Base-by-base conservation (phyloP, 2,113 vertebrate species). In the Gymnorhina tibicen region DNA sequence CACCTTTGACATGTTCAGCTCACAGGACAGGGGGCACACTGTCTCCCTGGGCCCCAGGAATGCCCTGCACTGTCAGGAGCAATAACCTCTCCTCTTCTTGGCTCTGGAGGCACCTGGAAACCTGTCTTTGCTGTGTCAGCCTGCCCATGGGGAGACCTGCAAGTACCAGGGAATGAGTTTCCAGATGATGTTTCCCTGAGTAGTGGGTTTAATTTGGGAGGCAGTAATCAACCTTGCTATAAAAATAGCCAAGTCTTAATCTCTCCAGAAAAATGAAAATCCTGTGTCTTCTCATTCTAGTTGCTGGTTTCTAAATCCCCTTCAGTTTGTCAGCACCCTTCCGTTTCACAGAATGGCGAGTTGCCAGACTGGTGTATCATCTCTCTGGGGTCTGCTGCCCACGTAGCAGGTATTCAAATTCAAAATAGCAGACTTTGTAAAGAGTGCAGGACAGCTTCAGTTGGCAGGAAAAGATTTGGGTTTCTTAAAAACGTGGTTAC, bases 311-410 rank as follows among this genome's bases (percentile, higher is more conserved):
- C 91, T 78, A 67, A 86, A 86, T 86, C 56, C 32, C 41, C 49
- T 80, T 44, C 27, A 28, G 49, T 93, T 91, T 89, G 56, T 81
- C 86, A 93, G 70, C 67, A 92, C 52, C 64, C 63, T 93, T 95
- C 47, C 0, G 0, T 68, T 93, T 91, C 87, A 67, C 35, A 58
- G 72, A 18, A 69, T 20, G 64, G 60, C 32, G 1, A 81, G 47
- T 13, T 95, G 91, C 80, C 84, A 87, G 94, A 22, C 84, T 78
- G 52, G 41, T 78, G 64, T n/a, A 30, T 85, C 78, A 72, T 81
- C 64, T 87, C 73, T 42, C 84, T 42, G 52, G 86, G 84, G 83
- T 75, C 80, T 85, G 68, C 64, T 92, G 79, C 86, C 85, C 93
- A 80, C 24, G 1, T 32, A 91, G 53, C 73, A 95, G 86, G 89